Evolutionary conservation across 1,140 invertebrate species (phyloP).

Genomic region (Gonatopus flavifemur): DNA sequence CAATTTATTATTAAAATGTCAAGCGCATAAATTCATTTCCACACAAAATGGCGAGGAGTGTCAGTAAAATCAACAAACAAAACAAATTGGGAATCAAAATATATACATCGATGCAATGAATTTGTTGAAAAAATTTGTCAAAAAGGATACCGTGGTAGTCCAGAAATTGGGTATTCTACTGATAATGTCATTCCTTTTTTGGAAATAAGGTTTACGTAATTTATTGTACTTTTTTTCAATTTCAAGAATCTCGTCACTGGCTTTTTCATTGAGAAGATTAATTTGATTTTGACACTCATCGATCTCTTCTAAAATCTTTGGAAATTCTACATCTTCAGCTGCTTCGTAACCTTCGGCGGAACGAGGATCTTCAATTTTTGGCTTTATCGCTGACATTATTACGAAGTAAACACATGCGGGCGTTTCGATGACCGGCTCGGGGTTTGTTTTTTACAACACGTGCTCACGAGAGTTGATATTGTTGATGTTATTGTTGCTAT

Average conservation of each 20-base stretch:
- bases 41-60: constrained; percentile 40
- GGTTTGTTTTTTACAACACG: too few species aligned
- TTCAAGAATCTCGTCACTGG: constrained; percentile 87
- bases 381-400: constrained; percentile 37
- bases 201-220: constrained; percentile 81
- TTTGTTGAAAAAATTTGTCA: too few species aligned
- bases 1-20: background rate
- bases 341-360: constrained; percentile 50
- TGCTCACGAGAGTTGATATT: too few species aligned
- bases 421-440: too few species aligned
- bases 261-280: constrained; percentile 79
- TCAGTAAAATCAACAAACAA: constrained; percentile 10
- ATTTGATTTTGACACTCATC: constrained; percentile 82
- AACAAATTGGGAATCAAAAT: constrained; percentile 1
- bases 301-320: constrained; percentile 75
- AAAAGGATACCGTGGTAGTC: constrained; percentile 80
- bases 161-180: constrained; percentile 89
- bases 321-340: constrained; percentile 68
- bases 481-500: too few species aligned
- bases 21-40: too few species aligned
- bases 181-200: constrained; percentile 82
- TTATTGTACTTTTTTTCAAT: constrained; percentile 93
- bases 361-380: constrained; percentile 44
- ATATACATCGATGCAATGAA: background rate
- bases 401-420: too few species aligned